phyloP scores from a whole-genome alignment of 2,797 vertebrate species.

The Chiloscyllium punctatum region DNA sequence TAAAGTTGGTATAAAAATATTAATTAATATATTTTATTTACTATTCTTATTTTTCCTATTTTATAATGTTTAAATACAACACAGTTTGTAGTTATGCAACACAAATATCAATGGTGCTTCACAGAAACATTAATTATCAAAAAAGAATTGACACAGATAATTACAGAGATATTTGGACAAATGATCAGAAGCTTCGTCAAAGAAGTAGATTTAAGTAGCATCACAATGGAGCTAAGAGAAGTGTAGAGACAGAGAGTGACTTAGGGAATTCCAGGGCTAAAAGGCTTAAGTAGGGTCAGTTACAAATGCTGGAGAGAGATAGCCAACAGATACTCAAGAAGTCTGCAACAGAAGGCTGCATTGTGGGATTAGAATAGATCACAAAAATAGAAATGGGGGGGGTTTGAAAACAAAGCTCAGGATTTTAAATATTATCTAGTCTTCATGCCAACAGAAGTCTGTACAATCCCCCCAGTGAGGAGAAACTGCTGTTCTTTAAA shows the following conservation, averaged over 20 bases:
- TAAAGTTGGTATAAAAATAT: not conserved
- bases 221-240: not conserved
- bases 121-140: not conserved
- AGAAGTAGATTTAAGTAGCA: not conserved
- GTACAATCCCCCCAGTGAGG: not conserved
- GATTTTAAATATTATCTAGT: not conserved
- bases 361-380: not conserved
- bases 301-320: not conserved
- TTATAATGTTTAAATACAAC: not conserved
- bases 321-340: too few species aligned
- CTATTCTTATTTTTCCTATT: not conserved
- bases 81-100: not conserved
- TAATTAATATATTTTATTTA: not conserved
- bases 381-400: not conserved
- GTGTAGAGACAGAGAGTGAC: not conserved
- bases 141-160: not conserved
- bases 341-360: not conserved
- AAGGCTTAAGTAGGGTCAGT: not conserved
- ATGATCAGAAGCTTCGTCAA: not conserved
- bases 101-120: not conserved
- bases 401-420: not conserved
- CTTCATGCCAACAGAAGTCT: not conserved
- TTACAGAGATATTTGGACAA: not conserved
- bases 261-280: not conserved
- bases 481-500: not conserved